Percentiles rank a stretch among this genome's conserved stretches.
Evolutionary conservation across 2,797 vertebrate genomes (phyloP).

Genomic region (Alcedo atthis): DNA sequence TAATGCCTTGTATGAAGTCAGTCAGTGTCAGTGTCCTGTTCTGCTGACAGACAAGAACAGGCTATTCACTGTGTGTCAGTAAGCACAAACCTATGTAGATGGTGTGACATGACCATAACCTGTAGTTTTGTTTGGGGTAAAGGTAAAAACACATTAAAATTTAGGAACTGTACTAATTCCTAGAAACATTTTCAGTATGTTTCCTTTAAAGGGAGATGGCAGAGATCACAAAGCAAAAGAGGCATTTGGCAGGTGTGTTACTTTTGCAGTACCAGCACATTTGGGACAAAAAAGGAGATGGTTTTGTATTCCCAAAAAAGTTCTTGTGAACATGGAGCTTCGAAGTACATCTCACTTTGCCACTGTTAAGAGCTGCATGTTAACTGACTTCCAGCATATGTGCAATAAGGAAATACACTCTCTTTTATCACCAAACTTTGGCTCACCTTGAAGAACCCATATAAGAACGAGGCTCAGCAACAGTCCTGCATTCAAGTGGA

Average conservation of each 20-base stretch:
- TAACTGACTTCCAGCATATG: not conserved
- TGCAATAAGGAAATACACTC: not conserved
- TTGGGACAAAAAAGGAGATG: not conserved
- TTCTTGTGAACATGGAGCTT: not conserved
- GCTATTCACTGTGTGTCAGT: not conserved
- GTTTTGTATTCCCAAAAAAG: not conserved
- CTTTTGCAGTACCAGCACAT: not conserved
- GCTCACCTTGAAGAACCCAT: not conserved
- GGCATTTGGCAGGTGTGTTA: not conserved
- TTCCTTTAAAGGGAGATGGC: not conserved
- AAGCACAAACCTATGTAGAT: not conserved
- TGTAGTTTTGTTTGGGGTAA: not conserved
- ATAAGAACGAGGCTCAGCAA: not conserved
- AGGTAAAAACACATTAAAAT: not conserved
- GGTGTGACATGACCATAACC: fast-evolving
- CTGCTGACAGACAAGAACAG: not conserved
- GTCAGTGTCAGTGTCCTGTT: not conserved
- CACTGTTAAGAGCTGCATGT: not conserved
- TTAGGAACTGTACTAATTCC: not conserved
- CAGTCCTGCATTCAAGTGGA: not conserved
- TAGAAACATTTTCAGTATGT: not conserved
- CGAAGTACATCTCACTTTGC: not conserved
- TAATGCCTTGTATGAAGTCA: not conserved
- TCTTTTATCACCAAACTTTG: not conserved
- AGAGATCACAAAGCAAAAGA: not conserved